These are phyloP conservation scores for Sternarchorhynchus goeldii DNA, from an alignment of 2,797 vertebrate genomes.

Conservation along the genomic window DNA sequence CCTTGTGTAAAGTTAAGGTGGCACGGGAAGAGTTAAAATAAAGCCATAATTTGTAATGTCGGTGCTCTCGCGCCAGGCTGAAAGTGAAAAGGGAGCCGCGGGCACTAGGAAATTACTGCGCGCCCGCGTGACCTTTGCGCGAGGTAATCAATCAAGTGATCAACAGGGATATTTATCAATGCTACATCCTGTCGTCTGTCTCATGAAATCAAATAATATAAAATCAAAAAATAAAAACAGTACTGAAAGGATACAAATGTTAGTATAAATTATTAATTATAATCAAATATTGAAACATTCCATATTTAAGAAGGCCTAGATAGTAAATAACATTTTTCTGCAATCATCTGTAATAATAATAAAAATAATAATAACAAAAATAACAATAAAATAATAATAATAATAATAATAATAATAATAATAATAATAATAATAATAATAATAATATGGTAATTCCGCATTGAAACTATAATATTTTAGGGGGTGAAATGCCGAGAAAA, in stretches of 20 bases:
- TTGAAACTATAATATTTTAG: too few species aligned
- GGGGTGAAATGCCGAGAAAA: background rate
- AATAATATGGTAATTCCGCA: background rate
- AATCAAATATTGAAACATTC: background rate
- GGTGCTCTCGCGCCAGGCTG: constrained; percentile 84
- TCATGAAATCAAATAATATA: constrained; percentile 53
- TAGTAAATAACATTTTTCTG: too few species aligned
- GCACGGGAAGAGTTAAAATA: constrained; percentile 87
- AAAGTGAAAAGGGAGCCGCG: constrained; percentile 96
- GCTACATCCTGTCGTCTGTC: constrained; percentile 83
- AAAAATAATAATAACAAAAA: too few species aligned
- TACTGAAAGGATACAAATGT: constrained; percentile 23
- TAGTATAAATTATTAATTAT: constrained; percentile 21
- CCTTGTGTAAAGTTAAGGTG: constrained; percentile 63
- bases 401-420: background rate
- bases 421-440: constrained; percentile 16
- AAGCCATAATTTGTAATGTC: constrained; percentile 84
- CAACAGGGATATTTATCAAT: constrained; percentile 99
- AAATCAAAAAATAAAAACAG: constrained; percentile 56
- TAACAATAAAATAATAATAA: too few species aligned
- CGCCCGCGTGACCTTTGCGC: constrained; percentile 95
- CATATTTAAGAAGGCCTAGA: too few species aligned
- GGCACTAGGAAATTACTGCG: constrained; percentile 97
- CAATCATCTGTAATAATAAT: background rate
- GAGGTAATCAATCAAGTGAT: constrained; percentile 99